Base-by-base conservation (phyloP, 2,888 invertebrate genomes). In the Lymantria dispar region DNA sequence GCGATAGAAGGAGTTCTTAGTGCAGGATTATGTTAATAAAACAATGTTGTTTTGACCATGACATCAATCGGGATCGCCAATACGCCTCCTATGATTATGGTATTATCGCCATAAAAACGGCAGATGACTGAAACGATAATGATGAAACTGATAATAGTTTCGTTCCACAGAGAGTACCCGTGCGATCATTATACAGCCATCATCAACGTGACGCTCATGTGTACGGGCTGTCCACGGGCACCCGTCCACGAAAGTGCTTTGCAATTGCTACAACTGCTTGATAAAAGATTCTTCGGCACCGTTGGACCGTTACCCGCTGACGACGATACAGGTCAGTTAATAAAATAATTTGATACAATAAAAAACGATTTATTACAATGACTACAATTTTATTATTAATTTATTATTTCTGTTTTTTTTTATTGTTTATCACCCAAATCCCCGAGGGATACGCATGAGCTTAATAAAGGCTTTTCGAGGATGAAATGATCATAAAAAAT, bases 121-220 rank as follows among this genome's bases (percentile, higher is more conserved):
- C 3, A n/a, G 38, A 38, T 38, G 7, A 38, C 1, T 22, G 38
- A n/a, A 2, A n/a, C 11, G 38, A 22, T 38, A n/a, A 1, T 38
- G 38, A 10, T 22, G 22, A n/a, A 38, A 11, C 38, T 38, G 7
- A 38, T 22, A 3, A n/a, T 38, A 30, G 11, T 36, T 14, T 3
- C 58, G 56, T 56, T 67, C 83, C 86, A 8, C 84, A 97, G 98
- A 75, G 98, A 98, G 86, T 98, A 98, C 90, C 98, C 98, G 1
- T 98, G 98, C 81, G 98, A 98, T 85, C 98, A 98, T 90, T 98
- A 98, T 83, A 98, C 98, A 37, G 98, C 99, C 1, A 97, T 99
- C 71, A 97, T 99, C 77, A 99, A 98, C 81, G 97, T 99, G 37
- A 98, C 99, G 0, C 93, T 99, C 43, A 95, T 99, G 93, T 98